These are phyloP conservation scores for Amiota communis DNA, from an alignment of 2,888 invertebrate species.

Conservation along the genomic window DNA sequence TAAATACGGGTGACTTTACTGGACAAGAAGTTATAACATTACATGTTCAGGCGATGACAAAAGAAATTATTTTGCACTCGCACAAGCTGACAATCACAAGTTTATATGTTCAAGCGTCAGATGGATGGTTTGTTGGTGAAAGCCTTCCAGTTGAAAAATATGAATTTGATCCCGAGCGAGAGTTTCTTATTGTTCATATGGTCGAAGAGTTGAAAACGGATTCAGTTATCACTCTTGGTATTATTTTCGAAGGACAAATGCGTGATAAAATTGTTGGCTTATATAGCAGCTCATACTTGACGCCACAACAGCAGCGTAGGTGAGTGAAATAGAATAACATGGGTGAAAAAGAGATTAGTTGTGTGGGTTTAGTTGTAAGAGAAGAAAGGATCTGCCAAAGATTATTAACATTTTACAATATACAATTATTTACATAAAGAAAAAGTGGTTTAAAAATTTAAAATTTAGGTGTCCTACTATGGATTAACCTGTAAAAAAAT, in stretches of 20 bases:
- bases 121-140: neutral
- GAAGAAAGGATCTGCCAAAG: neutral
- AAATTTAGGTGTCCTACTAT: too few species aligned
- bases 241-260: conserved; percentile 79
- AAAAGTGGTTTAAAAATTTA: too few species aligned
- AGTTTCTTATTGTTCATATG: conserved; percentile 62
- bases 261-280: conserved; percentile 82
- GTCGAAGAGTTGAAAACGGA: conserved; percentile 56
- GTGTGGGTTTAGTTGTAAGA: neutral
- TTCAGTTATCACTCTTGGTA: conserved; percentile 74
- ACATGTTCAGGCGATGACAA: conserved; percentile 71
- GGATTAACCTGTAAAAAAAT: too few species aligned
- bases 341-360: neutral
- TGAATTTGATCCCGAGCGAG: conserved; percentile 50
- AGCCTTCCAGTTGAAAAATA: conserved; percentile 38
- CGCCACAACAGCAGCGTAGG: conserved; percentile 72
- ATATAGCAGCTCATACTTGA: conserved; percentile 79
- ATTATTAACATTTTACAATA: neutral
- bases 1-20: conserved; percentile 75
- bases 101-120: conserved; percentile 42
- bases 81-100: conserved; percentile 74
- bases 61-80: conserved; percentile 77
- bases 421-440: neutral
- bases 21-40: conserved; percentile 77
- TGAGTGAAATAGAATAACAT: conserved; percentile 56